A percentile compares a stretch with the other conserved stretches of the same genome.
phyloP scores from a whole-genome alignment of 2,797 vertebrate genomes.

The Spinibarbus caldwelli region DNA sequence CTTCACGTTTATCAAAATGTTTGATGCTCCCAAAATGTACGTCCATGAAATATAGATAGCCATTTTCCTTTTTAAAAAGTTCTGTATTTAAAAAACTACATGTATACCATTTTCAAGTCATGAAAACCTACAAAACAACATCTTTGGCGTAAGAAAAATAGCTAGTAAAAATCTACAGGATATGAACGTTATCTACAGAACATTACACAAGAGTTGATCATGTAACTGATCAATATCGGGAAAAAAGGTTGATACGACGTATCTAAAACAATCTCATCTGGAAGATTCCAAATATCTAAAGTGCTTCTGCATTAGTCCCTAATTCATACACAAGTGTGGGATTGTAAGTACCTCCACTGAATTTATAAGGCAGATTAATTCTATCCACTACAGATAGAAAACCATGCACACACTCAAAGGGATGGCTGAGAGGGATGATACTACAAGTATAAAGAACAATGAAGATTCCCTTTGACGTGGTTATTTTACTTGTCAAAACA shows the following conservation, averaged over 20 bases:
- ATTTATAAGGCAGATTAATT: constrained; percentile 78
- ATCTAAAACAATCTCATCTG: constrained; percentile 89
- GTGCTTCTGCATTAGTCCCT: constrained; percentile 88
- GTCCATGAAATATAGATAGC: constrained; percentile 65
- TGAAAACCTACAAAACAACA: constrained; percentile 74
- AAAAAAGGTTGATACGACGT: constrained; percentile 88
- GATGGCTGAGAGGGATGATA: constrained; percentile 35
- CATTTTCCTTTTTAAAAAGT: no score
- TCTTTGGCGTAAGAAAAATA: constrained; percentile 86
- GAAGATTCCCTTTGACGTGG: constrained; percentile 60
- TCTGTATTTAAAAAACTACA: constrained; percentile 80
- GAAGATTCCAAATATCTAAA: constrained; percentile 94
- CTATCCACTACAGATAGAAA: constrained; percentile 61
- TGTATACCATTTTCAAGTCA: constrained; percentile 72
- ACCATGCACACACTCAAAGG: constrained; percentile 62
- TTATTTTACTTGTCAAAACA: constrained; percentile 48
- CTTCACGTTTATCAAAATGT: constrained; percentile 61
- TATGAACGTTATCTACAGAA: constrained; percentile 78
- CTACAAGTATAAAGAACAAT: constrained; percentile 55
- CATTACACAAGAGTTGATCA: constrained; percentile 84
- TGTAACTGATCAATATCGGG: constrained; percentile 94
- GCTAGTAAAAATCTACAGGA: constrained; percentile 76
- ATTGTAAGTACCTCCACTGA: constrained; percentile 70
- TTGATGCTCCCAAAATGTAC: constrained; percentile 66
- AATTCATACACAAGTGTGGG: constrained; percentile 73